Percentiles rank a stretch among this genome's conserved stretches.
phyloP scores from a whole-genome alignment of 2,113 vertebrate genomes.

The Pheucticus melanocephalus region DNA sequence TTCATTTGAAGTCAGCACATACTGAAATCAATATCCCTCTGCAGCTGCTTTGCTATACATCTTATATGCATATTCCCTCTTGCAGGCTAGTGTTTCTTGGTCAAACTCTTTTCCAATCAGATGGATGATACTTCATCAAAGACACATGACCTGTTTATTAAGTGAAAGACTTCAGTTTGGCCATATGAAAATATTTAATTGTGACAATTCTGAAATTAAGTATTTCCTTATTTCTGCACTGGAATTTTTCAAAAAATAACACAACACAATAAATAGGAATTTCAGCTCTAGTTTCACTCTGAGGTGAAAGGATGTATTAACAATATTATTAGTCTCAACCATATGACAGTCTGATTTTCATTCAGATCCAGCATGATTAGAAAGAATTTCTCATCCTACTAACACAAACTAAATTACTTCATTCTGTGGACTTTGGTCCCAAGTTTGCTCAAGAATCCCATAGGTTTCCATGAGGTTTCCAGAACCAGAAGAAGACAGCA shows the following conservation, averaged over 20 bases:
- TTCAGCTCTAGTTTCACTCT: not conserved
- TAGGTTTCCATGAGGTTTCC: not conserved
- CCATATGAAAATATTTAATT: not conserved
- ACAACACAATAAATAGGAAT: not conserved
- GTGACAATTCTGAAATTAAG: not conserved
- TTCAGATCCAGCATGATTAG: not conserved
- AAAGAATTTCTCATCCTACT: not conserved
- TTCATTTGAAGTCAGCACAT: conserved; percentile 23
- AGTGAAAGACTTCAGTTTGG: not conserved
- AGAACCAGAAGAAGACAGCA: not conserved
- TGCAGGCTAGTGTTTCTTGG: not conserved
- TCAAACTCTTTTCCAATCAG: not conserved
- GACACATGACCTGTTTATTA: not conserved
- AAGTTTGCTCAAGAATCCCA: not conserved
- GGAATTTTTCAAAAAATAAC: not conserved
- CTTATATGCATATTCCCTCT: not conserved
- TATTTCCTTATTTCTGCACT: not conserved
- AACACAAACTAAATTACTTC: not conserved
- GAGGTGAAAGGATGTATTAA: not conserved
- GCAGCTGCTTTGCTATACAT: not conserved
- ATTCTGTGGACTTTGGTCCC: not conserved
- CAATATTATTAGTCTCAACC: not conserved
- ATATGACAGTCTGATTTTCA: not conserved
- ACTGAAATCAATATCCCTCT: conserved; percentile 2
- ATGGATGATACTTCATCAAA: not conserved